Percentiles rank a stretch among this genome's conserved stretches.
These are phyloP conservation scores for Epinotia ramella DNA, from an alignment of 2,888 invertebrate species.

Conservation along the genomic window DNA sequence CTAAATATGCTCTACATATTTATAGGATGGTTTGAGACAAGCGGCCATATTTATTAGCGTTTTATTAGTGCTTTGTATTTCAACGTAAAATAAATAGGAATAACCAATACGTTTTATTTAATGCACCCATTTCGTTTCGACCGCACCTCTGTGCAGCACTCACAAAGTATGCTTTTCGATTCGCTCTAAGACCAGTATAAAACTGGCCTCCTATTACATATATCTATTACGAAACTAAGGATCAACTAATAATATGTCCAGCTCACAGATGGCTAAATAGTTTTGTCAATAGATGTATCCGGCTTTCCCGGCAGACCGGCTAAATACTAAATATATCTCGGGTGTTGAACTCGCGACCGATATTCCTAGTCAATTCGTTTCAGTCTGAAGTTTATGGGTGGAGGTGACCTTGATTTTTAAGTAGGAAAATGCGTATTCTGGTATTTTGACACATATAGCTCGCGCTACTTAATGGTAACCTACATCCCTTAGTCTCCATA, in stretches of 20 bases:
- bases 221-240: not conserved
- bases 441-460: not conserved
- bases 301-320: constrained; percentile 65
- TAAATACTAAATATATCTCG: constrained; percentile 67
- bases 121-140: constrained; percentile 35
- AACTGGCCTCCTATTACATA: not conserved
- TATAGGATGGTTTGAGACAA: too few relatives aligned
- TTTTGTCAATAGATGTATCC: constrained; percentile 50
- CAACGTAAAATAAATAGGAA: not conserved
- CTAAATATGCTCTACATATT: too few relatives aligned
- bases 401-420: not conserved
- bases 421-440: not conserved
- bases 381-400: not conserved
- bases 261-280: not conserved
- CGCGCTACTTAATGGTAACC: too few relatives aligned
- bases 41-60: too few relatives aligned
- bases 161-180: not conserved
- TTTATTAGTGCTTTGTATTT: too few relatives aligned
- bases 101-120: not conserved
- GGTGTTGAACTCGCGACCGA: constrained; percentile 59
- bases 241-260: not conserved
- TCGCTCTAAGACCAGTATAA: not conserved
- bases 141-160: constrained; percentile 43
- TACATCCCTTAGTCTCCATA: too few relatives aligned
- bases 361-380: constrained; percentile 38